A percentile compares a stretch with the other conserved stretches of the same genome.
These are phyloP conservation scores for Eupithecia abbreviata DNA, from an alignment of 2,888 invertebrate species.

Conservation along the genomic window DNA sequence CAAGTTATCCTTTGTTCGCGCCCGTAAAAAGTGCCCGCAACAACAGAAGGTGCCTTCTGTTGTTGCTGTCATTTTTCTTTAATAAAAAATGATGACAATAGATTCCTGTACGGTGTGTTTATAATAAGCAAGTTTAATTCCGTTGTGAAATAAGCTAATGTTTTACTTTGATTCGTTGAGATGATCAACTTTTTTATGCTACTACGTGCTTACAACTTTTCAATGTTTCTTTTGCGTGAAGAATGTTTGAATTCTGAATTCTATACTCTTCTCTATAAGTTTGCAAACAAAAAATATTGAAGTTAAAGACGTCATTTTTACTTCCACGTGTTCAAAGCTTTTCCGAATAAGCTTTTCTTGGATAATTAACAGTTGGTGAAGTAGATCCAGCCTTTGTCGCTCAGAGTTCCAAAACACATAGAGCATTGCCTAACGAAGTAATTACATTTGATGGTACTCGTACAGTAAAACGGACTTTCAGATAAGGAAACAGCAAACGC, in stretches of 20 bases:
- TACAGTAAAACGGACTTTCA: background rate
- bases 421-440: background rate
- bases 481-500: background rate
- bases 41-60: constrained; percentile 12
- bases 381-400: background rate
- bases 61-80: constrained; percentile 20
- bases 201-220: background rate
- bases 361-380: background rate
- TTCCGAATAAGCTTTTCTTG: background rate
- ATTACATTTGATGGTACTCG: background rate
- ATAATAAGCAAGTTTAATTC: background rate
- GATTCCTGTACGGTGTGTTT: constrained; percentile 5
- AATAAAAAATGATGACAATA: constrained; percentile 26
- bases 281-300: background rate
- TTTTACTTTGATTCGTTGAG: background rate
- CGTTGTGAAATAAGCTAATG: background rate
- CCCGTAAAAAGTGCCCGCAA: background rate
- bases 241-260: background rate
- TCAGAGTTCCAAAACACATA: background rate
- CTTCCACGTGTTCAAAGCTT: background rate
- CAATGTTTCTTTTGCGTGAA: background rate
- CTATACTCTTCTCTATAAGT: background rate
- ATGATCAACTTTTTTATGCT: background rate
- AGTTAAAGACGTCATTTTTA: background rate
- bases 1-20: constrained; percentile 32